A percentile compares a stretch with the other conserved stretches of the same genome.
Evolutionary conservation across 2,113 vertebrate species (phyloP).

Genomic region (Phalacrocorax aristotelis): DNA sequence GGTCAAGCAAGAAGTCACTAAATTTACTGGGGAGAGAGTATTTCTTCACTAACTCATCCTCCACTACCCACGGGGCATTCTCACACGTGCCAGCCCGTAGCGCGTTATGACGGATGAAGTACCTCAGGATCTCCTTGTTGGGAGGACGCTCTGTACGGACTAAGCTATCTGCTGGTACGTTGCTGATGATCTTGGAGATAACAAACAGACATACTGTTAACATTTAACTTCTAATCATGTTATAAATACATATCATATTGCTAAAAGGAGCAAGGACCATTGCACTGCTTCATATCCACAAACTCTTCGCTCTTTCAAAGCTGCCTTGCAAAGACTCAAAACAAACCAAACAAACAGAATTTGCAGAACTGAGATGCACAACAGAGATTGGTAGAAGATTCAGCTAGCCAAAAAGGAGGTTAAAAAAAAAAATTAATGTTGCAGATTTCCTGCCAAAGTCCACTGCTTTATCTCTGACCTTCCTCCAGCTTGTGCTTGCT

Average conservation of each 20-base stretch:
- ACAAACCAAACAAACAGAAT: not conserved
- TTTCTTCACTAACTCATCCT: constrained; percentile 94
- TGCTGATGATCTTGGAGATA: constrained; percentile 86
- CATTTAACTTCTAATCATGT: not conserved
- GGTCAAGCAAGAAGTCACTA: constrained; percentile 94
- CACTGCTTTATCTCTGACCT: not conserved
- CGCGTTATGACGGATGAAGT: constrained; percentile 94
- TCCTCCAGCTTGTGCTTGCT: not conserved
- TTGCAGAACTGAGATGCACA: not conserved
- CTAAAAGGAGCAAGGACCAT: not conserved
- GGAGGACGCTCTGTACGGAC: constrained; percentile 92
- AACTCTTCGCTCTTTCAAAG: not conserved
- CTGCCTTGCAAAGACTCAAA: not conserved
- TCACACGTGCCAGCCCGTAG: constrained; percentile 89
- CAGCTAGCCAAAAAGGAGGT: not conserved
- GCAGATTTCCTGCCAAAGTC: not conserved
- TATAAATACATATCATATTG: not conserved
- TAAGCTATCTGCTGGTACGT: constrained; percentile 89
- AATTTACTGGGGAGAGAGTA: constrained; percentile 96
- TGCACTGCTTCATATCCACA: not conserved
- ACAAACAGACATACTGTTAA: not conserved
- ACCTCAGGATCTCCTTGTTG: constrained; percentile 97
- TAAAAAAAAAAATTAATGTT: fast-evolving
- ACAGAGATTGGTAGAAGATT: not conserved
- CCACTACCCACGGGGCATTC: constrained; percentile 96